Base-by-base conservation (phyloP, 2,113 vertebrate species). In the Tiliqua scincoides region DNA sequence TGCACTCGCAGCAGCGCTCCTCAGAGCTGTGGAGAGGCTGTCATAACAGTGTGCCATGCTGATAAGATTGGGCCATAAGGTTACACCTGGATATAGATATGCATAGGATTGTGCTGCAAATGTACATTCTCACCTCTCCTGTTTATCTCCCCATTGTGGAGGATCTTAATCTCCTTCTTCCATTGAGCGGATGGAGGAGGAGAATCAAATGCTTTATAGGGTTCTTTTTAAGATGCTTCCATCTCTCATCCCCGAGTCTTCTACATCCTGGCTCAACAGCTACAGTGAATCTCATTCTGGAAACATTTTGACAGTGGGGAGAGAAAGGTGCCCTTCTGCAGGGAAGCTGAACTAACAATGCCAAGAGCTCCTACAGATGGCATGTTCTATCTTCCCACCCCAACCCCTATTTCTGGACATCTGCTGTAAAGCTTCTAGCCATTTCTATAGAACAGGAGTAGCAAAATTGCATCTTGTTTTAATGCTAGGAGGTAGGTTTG, bases 401-500 rank as follows among this genome's bases (percentile, higher is more conserved):
- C 54, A 4, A 40, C 37, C 57, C 61, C 25, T 57, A 3, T 81
- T 68, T 82, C 30, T 8, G 54, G 3, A 82, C 23, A 48, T 71
- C 88, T 71, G 0, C 86, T 59, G 0, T 10, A 79, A 10, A 59
- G 76, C 79, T 54, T 23, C 21, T 57, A 43, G 6, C 77, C 79
- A 77, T n/a, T 63, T 83, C 25, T 63, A 25, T 79, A 88, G 17
- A 18, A 37, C 59, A 65, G 79, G 86, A 82, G 40, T 61, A 59
- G 37, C 86, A 0, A n/a, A 82, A 40, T 3, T 5, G 4, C 20
- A 1, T 77, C 2, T 8, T n/a, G 25, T 20, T 80, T 82, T 62
- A 54, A 80, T 54, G 54, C 61, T 25, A 73, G 61, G 82, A 40
- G 82, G 52, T 0, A 0, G 8, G 2, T 73, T 84, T 91, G 27